Percentiles rank a stretch among this genome's conserved stretches.
Conservation (phyloP, 2,888 invertebrate species). For the Orthonevra nobilis region DNA sequence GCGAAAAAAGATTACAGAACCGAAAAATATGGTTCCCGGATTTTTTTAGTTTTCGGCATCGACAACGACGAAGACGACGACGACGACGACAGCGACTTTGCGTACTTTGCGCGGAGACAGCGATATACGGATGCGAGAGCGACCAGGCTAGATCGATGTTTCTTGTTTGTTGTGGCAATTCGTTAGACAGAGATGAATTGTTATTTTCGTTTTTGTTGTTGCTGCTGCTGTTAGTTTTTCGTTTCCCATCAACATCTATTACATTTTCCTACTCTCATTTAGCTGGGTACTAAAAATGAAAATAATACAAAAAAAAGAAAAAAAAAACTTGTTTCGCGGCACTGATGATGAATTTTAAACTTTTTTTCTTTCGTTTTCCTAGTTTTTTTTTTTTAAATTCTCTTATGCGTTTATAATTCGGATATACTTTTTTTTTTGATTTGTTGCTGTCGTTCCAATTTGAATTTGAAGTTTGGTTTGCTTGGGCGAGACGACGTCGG, state of each 20-base stretch:
- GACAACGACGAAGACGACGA: no score
- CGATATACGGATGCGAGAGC: no score
- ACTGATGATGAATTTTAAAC: conserved; percentile 40
- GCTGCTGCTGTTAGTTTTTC: no score
- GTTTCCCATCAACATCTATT: no score
- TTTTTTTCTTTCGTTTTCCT: conserved; percentile 44
- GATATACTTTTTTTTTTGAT: no score
- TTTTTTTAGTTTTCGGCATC: conserved; percentile 72
- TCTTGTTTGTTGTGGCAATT: conserved; percentile 18
- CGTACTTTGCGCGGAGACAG: conserved; percentile 65
- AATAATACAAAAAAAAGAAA: conserved; percentile 30
- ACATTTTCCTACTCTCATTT: conserved; percentile 25
- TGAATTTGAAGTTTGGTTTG: conserved; percentile 16
- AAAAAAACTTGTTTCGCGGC: conserved; percentile 70
- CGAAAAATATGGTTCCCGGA: conserved; percentile 74
- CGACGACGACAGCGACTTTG: no score
- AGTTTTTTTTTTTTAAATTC: conserved; percentile 29
- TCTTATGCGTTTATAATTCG: neutral
- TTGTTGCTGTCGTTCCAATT: neutral
- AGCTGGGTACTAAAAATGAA: conserved; percentile 55
- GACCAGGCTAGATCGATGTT: conserved; percentile 32
- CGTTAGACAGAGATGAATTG: neutral
- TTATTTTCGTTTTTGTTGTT: neutral
- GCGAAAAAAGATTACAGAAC: conserved; percentile 68
- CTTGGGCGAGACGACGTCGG: neutral